phyloP scores from a whole-genome alignment of 2,797 vertebrate species.

The Streptopelia turtur region DNA sequence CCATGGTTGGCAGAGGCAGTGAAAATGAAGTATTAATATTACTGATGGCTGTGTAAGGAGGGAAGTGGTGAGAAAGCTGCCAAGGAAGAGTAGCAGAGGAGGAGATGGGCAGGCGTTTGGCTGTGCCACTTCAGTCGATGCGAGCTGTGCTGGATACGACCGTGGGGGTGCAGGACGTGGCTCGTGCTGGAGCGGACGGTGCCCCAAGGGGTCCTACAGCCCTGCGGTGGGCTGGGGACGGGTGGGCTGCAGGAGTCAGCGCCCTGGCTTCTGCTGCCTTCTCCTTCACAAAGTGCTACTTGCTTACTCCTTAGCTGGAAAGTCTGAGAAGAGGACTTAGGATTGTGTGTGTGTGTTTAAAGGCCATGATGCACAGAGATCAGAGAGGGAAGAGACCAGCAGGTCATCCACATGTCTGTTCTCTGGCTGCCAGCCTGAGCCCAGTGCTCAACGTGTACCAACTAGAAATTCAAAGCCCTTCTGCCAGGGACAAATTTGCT shows the following conservation, averaged over 20 bases:
- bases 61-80: not conserved
- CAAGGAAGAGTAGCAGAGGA: not conserved
- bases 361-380: not conserved
- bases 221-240: rapidly evolving
- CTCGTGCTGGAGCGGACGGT: rapidly evolving
- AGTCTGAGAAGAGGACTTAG: not conserved
- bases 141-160: not conserved
- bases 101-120: not conserved
- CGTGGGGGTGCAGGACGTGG: no score
- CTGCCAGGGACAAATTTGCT: not conserved
- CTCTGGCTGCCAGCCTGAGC: not conserved
- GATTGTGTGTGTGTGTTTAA: not conserved
- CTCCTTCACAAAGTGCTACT: not conserved
- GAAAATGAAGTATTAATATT: not conserved
- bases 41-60: not conserved
- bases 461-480: not conserved
- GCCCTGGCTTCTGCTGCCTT: not conserved
- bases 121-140: rapidly evolving
- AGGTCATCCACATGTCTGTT: rapidly evolving
- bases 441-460: not conserved
- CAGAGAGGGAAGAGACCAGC: not conserved
- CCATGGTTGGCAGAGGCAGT: not conserved
- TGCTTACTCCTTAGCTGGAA: not conserved
- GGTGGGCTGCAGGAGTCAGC: not conserved
- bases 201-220: not conserved